Evolutionary conservation across 1,140 invertebrate genomes (phyloP).

Genomic region (Leptinotarsa undecemlineata): DNA sequence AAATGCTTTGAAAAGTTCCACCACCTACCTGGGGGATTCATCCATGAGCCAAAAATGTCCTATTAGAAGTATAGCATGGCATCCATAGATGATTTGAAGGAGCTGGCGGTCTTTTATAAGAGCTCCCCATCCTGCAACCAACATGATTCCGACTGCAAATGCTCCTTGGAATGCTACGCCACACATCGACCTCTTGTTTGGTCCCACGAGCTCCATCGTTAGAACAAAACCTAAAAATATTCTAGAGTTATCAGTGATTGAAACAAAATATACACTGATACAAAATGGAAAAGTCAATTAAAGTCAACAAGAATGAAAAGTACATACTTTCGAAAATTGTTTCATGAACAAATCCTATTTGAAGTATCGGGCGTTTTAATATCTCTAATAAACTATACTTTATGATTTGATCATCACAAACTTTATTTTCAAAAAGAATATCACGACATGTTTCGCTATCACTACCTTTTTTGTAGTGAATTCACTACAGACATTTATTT

Average conservation of each 20-base stretch:
- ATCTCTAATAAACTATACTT: too few species aligned
- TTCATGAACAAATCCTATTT: too few species aligned
- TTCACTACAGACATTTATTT: too few species aligned
- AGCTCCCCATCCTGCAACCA: constrained; percentile 80
- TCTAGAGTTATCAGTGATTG: too few species aligned
- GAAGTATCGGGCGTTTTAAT: too few species aligned
- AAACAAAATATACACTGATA: background rate
- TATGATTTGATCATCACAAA: too few species aligned
- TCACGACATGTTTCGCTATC: too few species aligned
- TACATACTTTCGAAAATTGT: too few species aligned
- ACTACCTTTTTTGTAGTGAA: too few species aligned
- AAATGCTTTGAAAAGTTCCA: background rate
- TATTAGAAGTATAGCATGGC: constrained; percentile 73
- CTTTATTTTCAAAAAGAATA: too few species aligned
- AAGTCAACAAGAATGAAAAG: too few species aligned
- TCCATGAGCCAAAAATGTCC: constrained; percentile 85
- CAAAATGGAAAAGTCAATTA: background rate
- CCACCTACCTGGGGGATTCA: constrained; percentile 77
- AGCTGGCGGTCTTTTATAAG: constrained; percentile 74
- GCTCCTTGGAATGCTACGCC: constrained; percentile 79
- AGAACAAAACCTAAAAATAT: constrained; percentile 71
- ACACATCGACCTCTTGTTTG: constrained; percentile 78
- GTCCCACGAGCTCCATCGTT: constrained; percentile 85
- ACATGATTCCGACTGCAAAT: constrained; percentile 82
- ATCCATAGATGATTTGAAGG: constrained; percentile 78